Evolutionary conservation across 2,113 vertebrate species (phyloP), one percentile per base, ranked within the genome.

Genomic region (Cynocephalus volans): DNA sequence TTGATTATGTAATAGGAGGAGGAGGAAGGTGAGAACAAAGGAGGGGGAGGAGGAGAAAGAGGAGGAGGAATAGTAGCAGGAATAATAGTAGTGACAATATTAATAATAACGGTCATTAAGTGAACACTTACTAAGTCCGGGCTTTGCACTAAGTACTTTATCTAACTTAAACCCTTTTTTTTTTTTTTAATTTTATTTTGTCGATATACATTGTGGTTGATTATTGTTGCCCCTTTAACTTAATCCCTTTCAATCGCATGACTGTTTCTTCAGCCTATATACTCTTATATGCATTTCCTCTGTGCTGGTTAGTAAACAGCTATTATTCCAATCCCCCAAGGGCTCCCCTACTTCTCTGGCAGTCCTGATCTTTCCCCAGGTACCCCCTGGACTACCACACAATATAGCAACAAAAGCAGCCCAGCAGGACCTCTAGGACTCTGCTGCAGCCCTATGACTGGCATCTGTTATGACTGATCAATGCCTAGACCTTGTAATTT

Each of bases 121-220:
- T 93, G 33, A 95, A 52, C 21, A 75, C 9, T 88, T 69, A 76
- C 31, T 62, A 69, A 54, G 45, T 69, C 19, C 69, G 50, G n/a
- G 13, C 36, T 84, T 90, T 88, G n/a, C 24, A 24, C 33, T 90
- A 48, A 65, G 28, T 88, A 90, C 73, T 79, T 90, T 54, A 82
- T 73, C 50, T 92, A 81, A 54, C 18, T 67, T 95, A 76, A 93
- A 60, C 67, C 70, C 6, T 95, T 90, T 67, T n/a, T n/a, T n/a
- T n/a, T n/a, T n/a, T n/a, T n/a, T n/a, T n/a, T n/a, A n/a, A n/a
- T n/a, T n/a, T n/a, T n/a, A n/a, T n/a, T n/a, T n/a, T n/a, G n/a
- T n/a, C n/a, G n/a, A n/a, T n/a, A n/a, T n/a, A n/a, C n/a, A n/a
- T n/a, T n/a, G n/a, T n/a, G n/a, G n/a, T n/a, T n/a, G n/a, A n/a